Evolutionary conservation across 2,888 invertebrate species (phyloP).

Genomic region (Himalopsyche kuldschensis): DNA sequence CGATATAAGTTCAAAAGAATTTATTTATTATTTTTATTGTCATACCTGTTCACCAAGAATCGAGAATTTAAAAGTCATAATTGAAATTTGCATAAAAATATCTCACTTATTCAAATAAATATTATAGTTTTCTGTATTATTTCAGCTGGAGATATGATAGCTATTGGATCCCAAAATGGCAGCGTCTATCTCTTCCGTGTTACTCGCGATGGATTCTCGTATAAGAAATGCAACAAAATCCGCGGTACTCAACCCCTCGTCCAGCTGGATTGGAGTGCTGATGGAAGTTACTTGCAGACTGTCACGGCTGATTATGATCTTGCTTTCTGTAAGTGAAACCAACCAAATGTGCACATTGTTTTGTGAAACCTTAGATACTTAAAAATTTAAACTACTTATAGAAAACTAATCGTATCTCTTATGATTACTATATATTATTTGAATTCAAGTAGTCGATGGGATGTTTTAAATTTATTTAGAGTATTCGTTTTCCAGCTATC

Average conservation of each 20-base stretch:
- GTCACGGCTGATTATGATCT: constrained; percentile 89
- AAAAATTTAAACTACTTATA: no score
- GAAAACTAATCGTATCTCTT: no score
- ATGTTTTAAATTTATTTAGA: no score
- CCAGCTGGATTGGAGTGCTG: constrained; percentile 89
- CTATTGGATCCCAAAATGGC: constrained; percentile 90
- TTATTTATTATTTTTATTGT: no score
- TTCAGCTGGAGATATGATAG: constrained; percentile 82
- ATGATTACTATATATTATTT: no score
- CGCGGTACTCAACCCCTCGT: constrained; percentile 82
- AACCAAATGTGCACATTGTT: background rate
- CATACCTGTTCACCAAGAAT: no score
- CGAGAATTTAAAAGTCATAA: no score
- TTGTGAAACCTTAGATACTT: no score
- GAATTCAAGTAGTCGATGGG: no score
- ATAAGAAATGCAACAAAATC: constrained; percentile 87
- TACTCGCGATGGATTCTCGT: constrained; percentile 85
- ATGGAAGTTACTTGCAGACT: constrained; percentile 84
- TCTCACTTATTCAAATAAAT: background rate
- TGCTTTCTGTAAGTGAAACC: constrained; percentile 73
- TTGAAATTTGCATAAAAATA: no score
- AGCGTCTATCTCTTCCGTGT: constrained; percentile 72
- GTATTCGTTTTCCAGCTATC: no score
- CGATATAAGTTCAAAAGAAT: no score
- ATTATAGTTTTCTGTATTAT: background rate